These are phyloP conservation scores for Polypedilum pembai DNA, from an alignment of 1,140 invertebrate genomes.

Conservation along the genomic window DNA sequence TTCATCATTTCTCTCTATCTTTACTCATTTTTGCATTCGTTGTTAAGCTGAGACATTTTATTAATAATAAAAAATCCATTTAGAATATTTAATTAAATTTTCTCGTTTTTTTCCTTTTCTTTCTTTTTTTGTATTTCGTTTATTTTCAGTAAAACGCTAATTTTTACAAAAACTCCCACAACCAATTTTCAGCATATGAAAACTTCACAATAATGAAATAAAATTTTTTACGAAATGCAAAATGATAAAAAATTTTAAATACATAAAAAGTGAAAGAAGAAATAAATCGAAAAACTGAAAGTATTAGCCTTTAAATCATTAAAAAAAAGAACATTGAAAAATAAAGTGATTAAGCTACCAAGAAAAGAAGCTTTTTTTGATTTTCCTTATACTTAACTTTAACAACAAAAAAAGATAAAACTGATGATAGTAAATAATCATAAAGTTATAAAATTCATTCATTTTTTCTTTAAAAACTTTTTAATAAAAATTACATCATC, in stretches of 20 bases:
- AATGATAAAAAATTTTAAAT: neutral
- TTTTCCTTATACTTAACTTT: too few species aligned
- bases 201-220: neutral
- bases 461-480: too few species aligned
- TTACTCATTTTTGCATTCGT: neutral
- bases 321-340: neutral
- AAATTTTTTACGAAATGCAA: neutral
- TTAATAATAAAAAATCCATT: neutral
- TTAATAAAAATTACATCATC: too few species aligned
- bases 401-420: too few species aligned
- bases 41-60: constrained; percentile 6
- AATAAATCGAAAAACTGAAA: constrained; percentile 7
- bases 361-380: neutral
- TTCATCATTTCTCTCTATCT: neutral
- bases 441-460: too few species aligned
- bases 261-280: neutral
- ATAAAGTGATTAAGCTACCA: neutral
- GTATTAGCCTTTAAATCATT: constrained; percentile 3
- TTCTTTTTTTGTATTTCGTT: constrained; percentile 21
- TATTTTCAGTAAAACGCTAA: constrained; percentile 27
- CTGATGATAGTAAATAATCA: too few species aligned
- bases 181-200: constrained; percentile 19
- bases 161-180: neutral
- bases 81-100: constrained; percentile 28
- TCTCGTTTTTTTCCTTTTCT: neutral